Percentiles rank a stretch among this genome's conserved stretches.
phyloP scores from a whole-genome alignment of 1,140 invertebrate species.

The Berghia stephanieae region DNA sequence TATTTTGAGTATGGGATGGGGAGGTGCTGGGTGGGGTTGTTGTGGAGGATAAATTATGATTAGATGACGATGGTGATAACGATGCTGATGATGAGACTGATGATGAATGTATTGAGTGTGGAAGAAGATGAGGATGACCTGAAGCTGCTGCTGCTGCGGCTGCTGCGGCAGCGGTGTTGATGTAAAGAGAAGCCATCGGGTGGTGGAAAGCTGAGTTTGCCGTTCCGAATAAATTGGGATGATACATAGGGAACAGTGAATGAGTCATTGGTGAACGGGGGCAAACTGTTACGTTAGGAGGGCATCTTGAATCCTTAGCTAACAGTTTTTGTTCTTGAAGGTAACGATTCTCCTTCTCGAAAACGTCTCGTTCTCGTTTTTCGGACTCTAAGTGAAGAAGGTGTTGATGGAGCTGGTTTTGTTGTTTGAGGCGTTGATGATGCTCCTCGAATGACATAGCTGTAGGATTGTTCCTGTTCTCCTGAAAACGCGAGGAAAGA shows the following conservation, averaged over 20 bases:
- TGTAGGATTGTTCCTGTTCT: not conserved
- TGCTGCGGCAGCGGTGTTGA: slow-evolving; percentile 28
- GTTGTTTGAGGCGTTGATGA: not conserved
- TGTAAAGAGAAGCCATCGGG: slow-evolving; percentile 33
- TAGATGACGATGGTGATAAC: too few species aligned
- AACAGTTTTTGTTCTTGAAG: slow-evolving; percentile 35
- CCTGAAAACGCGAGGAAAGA: not conserved
- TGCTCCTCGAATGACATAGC: slow-evolving; percentile 9
- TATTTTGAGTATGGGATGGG: too few species aligned
- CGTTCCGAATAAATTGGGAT: slow-evolving; percentile 32
- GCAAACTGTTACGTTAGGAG: slow-evolving; percentile 54
- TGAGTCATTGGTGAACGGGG: slow-evolving; percentile 37
- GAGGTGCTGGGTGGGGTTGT: not conserved
- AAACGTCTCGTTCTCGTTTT: slow-evolving; percentile 32
- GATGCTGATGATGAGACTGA: too few species aligned
- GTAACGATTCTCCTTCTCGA: slow-evolving; percentile 41
- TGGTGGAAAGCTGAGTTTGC: slow-evolving; percentile 33
- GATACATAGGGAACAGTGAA: slow-evolving; percentile 34
- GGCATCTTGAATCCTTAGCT: slow-evolving; percentile 37
- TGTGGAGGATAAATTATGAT: too few species aligned
- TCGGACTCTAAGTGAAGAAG: slow-evolving; percentile 31
- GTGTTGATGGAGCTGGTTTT: slow-evolving; percentile 17
- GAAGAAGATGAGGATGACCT: slow-evolving; percentile 8
- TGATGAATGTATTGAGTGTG: slow-evolving; percentile 4
- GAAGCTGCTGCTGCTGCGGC: slow-evolving; percentile 12